Evolutionary conservation across 2,113 vertebrate species (phyloP).

Genomic region (Bubo scandiacus): DNA sequence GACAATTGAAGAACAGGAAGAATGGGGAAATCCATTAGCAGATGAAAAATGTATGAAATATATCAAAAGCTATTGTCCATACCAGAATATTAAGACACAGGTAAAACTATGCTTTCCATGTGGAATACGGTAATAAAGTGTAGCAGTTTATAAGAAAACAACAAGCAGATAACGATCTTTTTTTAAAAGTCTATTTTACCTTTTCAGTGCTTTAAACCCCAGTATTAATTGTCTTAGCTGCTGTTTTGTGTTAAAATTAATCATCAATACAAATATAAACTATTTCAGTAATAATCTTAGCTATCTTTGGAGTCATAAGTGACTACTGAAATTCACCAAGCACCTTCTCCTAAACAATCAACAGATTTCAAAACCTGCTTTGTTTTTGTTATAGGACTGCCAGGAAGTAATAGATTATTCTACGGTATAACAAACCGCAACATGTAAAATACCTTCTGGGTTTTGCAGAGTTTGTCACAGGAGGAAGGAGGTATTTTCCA

Average conservation of each 20-base stretch:
- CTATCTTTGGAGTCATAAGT: background rate
- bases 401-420: background rate
- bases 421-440: background rate
- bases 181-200: background rate
- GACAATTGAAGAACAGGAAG: conserved; percentile 91
- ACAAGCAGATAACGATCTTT: background rate
- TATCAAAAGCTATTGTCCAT: conserved; percentile 92
- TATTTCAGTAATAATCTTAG: background rate
- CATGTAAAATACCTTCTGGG: background rate
- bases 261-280: background rate
- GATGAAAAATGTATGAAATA: conserved; percentile 75
- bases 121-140: background rate
- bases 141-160: background rate
- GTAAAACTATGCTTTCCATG: conserved; percentile 67
- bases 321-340: background rate
- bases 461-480: background rate
- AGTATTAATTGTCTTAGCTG: background rate
- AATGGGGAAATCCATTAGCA: conserved; percentile 90
- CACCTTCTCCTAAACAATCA: background rate
- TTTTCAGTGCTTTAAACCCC: background rate
- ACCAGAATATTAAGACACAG: conserved; percentile 91
- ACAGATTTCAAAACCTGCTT: background rate
- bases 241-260: background rate
- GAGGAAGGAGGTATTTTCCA: background rate
- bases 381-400: background rate